Evolutionary conservation across 2,113 vertebrate species (phyloP).

Genomic region (Scomber scombrus): DNA sequence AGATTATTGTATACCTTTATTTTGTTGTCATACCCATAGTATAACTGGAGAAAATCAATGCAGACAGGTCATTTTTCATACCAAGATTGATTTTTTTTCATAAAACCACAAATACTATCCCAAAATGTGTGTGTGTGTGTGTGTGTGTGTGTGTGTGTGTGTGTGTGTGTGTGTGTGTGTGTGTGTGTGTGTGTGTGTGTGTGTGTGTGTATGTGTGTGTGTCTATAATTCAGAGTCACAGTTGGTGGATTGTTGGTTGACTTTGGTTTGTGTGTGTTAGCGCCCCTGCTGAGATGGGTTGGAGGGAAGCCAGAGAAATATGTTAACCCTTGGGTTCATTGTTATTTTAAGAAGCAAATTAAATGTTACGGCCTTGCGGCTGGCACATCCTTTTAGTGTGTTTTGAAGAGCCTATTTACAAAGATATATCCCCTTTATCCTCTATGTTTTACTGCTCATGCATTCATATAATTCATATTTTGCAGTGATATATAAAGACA

Average conservation of each 20-base stretch:
- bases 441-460: not conserved
- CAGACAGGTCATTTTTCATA: not conserved
- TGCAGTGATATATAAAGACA: not conserved
- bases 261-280: constrained; percentile 19
- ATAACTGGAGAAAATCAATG: not conserved
- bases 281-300: not conserved
- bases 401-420: constrained; percentile 19
- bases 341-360: constrained; percentile 40
- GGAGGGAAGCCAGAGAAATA: constrained; percentile 28
- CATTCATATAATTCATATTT: constrained; percentile 7
- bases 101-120: not conserved
- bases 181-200: not conserved
- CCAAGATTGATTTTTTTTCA: not conserved
- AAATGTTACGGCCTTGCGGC: constrained; percentile 8
- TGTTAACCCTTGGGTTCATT: constrained; percentile 20
- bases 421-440: not conserved
- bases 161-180: not conserved
- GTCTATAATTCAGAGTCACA: not conserved
- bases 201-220: not conserved
- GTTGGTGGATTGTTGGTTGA: constrained; percentile 2
- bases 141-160: too few relatives aligned
- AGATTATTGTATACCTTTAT: not conserved
- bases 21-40: not conserved
- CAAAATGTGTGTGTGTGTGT: not conserved
- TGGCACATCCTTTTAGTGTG: constrained; percentile 9